Percentiles rank a stretch among this genome's conserved stretches.
These are phyloP conservation scores for Dendrolimus pini DNA, from an alignment of 2,888 invertebrate species.

Conservation along the genomic window DNA sequence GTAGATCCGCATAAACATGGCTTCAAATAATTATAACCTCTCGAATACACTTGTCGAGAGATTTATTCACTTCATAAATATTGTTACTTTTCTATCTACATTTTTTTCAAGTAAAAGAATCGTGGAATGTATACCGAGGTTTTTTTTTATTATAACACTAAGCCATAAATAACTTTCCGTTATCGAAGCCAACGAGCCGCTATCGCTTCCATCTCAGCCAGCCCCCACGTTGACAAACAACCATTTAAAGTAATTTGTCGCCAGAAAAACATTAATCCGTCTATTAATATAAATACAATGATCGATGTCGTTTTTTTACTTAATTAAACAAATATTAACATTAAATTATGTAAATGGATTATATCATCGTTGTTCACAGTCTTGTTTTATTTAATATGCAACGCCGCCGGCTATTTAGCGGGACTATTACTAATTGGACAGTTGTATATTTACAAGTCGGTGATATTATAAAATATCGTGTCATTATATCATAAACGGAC, in stretches of 20 bases:
- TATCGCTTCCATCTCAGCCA: slow-evolving; percentile 46
- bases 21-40: too few relatives aligned
- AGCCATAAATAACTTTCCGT: slow-evolving; percentile 42
- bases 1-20: too few relatives aligned
- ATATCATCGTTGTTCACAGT: background rate
- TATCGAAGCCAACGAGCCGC: slow-evolving; percentile 46
- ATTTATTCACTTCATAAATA: too few relatives aligned
- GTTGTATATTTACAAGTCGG: background rate
- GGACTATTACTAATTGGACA: background rate
- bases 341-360: slow-evolving; percentile 6
- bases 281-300: slow-evolving; percentile 29
- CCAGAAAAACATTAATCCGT: slow-evolving; percentile 34
- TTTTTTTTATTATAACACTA: slow-evolving; percentile 9
- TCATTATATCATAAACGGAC: background rate
- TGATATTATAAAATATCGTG: background rate
- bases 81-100: too few relatives aligned
- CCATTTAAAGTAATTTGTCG: slow-evolving; percentile 53
- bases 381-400: background rate
- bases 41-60: too few relatives aligned
- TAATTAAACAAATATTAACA: slow-evolving; percentile 15
- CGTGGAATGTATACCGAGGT: too few relatives aligned
- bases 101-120: too few relatives aligned
- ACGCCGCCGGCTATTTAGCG: background rate
- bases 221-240: slow-evolving; percentile 46
- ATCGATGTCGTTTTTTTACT: slow-evolving; percentile 26